These are phyloP conservation scores for Hirudinaria manillensis DNA, from an alignment of 2,888 invertebrate genomes.

Conservation along the genomic window DNA sequence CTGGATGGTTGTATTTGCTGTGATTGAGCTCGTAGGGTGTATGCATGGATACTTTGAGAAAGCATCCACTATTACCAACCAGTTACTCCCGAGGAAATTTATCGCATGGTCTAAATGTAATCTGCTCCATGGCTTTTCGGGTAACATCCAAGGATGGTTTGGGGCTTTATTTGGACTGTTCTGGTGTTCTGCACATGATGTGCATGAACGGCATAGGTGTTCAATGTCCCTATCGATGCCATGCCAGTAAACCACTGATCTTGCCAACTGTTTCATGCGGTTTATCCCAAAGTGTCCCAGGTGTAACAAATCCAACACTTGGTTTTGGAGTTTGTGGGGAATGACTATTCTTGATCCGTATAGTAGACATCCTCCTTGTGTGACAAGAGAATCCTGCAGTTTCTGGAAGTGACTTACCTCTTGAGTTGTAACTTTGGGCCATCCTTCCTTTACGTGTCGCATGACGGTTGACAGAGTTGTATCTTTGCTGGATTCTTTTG, in stretches of 20 bases:
- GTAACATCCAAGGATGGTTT: no score
- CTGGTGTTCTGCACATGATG: conserved; percentile 2
- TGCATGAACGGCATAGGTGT: neutral
- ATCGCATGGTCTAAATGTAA: conserved; percentile 1
- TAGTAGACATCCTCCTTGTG: neutral
- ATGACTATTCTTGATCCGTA: conserved; percentile 7
- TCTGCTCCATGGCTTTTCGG: conserved; percentile 5
- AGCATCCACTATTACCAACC: conserved; percentile 5
- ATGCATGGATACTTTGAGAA: conserved; percentile 12
- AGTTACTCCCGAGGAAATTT: neutral
- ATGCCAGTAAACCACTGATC: no score
- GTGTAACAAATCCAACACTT: neutral
- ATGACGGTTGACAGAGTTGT: no score
- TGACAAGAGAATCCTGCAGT: no score
- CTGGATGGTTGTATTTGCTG: neutral
- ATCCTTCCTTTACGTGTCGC: no score
- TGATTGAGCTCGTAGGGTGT: neutral
- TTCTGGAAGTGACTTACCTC: no score
- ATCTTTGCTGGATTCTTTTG: no score
- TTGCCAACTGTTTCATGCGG: conserved; percentile 4
- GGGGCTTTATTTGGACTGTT: no score
- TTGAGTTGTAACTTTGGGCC: no score
- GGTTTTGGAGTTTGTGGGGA: neutral
- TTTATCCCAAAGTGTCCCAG: neutral
- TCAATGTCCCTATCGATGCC: neutral